A percentile compares a stretch with the other conserved stretches of the same genome.
These are phyloP conservation scores for Rhagologus leucostigma DNA, from an alignment of 2,113 vertebrate genomes.

Conservation along the genomic window DNA sequence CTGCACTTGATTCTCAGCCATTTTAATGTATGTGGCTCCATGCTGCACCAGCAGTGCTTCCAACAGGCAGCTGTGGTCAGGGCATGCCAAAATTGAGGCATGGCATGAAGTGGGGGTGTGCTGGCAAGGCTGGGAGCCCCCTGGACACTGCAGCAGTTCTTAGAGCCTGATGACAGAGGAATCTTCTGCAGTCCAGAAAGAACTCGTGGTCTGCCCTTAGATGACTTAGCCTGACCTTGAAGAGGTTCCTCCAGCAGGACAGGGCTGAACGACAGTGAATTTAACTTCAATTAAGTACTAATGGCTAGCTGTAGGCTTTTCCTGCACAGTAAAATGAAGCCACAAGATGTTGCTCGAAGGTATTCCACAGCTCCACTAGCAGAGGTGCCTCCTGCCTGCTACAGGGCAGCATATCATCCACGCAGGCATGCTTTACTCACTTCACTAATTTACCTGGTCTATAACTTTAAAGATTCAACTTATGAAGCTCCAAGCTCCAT, in stretches of 20 bases:
- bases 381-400: background rate
- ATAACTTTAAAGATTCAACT: background rate
- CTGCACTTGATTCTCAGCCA: background rate
- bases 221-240: background rate
- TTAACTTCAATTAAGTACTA: background rate
- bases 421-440: fast-evolving
- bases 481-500: background rate
- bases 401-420: background rate
- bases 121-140: background rate
- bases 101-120: background rate
- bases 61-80: background rate
- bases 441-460: background rate
- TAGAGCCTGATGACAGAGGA: background rate
- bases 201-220: fast-evolving
- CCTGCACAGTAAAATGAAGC: background rate
- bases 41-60: background rate
- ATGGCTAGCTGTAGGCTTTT: background rate
- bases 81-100: background rate
- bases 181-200: background rate
- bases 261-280: background rate
- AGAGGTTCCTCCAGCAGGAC: background rate
- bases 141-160: background rate
- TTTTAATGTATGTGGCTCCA: background rate
- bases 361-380: background rate
- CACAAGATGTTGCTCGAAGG: background rate